phyloP scores from a whole-genome alignment of 2,888 invertebrate genomes.

The Argynnis bischoffii region DNA sequence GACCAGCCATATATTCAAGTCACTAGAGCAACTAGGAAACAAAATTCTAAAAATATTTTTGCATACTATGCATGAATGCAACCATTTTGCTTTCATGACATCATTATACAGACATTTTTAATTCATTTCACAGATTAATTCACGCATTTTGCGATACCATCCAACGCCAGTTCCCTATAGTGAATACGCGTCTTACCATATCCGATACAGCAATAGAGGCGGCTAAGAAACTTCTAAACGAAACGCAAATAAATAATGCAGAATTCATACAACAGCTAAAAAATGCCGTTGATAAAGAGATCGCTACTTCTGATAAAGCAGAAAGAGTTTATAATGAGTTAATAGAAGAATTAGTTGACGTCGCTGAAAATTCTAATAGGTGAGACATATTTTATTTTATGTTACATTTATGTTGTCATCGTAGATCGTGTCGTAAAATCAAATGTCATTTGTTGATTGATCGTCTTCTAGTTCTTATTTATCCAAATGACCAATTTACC shows the following conservation, averaged over 20 bases:
- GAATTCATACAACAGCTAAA: slow-evolving; percentile 49
- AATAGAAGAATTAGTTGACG: slow-evolving; percentile 79
- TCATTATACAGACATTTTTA: neutral
- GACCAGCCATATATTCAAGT: too few species aligned
- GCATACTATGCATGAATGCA: too few species aligned
- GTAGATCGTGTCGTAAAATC: neutral
- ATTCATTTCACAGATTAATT: slow-evolving; percentile 69
- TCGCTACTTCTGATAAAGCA: slow-evolving; percentile 67
- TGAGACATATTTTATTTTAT: slow-evolving; percentile 36
- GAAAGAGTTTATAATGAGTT: slow-evolving; percentile 79
- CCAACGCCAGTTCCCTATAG: slow-evolving; percentile 83
- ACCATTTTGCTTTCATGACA: neutral
- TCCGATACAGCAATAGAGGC: slow-evolving; percentile 75
- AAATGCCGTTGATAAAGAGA: slow-evolving; percentile 62
- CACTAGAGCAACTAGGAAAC: too few species aligned
- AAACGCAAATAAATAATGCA: slow-evolving; percentile 57
- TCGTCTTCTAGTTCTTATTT: neutral
- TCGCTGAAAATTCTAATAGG: slow-evolving; percentile 70
- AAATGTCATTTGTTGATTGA: neutral
- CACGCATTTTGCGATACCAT: slow-evolving; percentile 80
- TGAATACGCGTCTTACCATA: slow-evolving; percentile 82
- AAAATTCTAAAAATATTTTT: too few species aligned
- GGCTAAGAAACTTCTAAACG: slow-evolving; percentile 73
- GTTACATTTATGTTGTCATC: slow-evolving; percentile 32
- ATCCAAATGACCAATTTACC: neutral